Evolutionary conservation across 1,140 invertebrate species (phyloP), one percentile per base, ranked within the genome.

Genomic region (Teleopsis dalmanni): DNA sequence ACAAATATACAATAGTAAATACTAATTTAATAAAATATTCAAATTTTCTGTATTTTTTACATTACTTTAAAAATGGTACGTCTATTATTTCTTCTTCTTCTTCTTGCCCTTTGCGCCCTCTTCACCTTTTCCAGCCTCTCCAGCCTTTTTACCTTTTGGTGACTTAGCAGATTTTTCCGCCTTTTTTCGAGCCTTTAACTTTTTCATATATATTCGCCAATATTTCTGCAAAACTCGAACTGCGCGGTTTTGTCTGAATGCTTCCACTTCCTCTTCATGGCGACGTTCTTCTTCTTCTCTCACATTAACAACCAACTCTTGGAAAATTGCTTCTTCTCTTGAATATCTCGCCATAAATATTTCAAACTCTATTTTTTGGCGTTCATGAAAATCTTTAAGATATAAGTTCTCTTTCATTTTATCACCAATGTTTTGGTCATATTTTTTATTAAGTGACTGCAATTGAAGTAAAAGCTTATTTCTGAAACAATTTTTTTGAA

Each of bases 331-430:
- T 18, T 55, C 50, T 19, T 52, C 47, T 4, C 34, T 21, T 21
- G 40, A 22, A 31, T 48, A 55, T 42, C 44, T 36, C 3, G 44
- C 31, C 19, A 55, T 25, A 29, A 55, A 55, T 36, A 49, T 47
- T 18, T 55, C 53, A 14, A 52, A 55, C 14, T 41, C 16, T 26
- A 35, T 5, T 26, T 45, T 48, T 23, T 52, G 37, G 18, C 38
- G 35, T 19, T 51, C 47, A 26, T 43, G 43, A 19, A 38, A 36
- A 10, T 40, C 29, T 48, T 55, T 33, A 6, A 55, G 25, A 29
- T 42, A 29, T 23, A 47, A 22, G n/a, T 48, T 49, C 25, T 55
- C 53, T 22, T 47, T 47, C n/a, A 52, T 52, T 52, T 52, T 51
- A 26, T 55, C 53, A 14, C 50, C 46, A 42, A 52, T 52, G 22